These are phyloP conservation scores for Opisthocomus hoazin DNA, from an alignment of 2,113 vertebrate genomes.

Conservation along the genomic window DNA sequence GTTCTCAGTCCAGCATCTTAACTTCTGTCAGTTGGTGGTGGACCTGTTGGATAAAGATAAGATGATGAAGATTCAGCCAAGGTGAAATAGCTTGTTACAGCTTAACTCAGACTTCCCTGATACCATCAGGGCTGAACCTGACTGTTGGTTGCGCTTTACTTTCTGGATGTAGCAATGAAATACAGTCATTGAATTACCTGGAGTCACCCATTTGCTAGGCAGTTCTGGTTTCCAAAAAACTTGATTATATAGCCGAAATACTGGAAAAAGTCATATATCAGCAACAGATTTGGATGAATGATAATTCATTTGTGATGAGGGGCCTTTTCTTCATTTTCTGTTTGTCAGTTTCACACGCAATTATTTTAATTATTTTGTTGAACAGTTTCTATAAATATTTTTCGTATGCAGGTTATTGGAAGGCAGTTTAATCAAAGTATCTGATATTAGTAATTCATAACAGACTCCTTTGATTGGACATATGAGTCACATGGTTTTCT, in stretches of 20 bases:
- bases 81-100: slow-evolving; percentile 40
- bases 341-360: not conserved
- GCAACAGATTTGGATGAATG: not conserved
- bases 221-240: slow-evolving; percentile 38
- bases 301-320: not conserved
- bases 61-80: slow-evolving; percentile 38
- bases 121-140: slow-evolving; percentile 50
- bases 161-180: slow-evolving; percentile 39
- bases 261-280: not conserved
- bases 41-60: slow-evolving; percentile 53
- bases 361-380: not conserved
- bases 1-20: not conserved
- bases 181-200: slow-evolving; percentile 28
- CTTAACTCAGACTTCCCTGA: slow-evolving; percentile 28
- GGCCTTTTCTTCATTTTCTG: not conserved
- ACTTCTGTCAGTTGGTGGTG: slow-evolving; percentile 16
- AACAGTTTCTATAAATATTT: slow-evolving; percentile 28
- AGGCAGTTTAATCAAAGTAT: not conserved
- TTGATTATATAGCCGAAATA: not conserved
- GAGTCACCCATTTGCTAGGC: slow-evolving; percentile 46
- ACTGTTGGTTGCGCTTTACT: slow-evolving; percentile 19
- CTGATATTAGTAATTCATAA: not conserved
- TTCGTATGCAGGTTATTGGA: slow-evolving; percentile 14
- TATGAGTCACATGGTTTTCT: not conserved
- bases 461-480: not conserved